Conservation (phyloP, 2,888 invertebrate species). For the Auanema freiburgensis region DNA sequence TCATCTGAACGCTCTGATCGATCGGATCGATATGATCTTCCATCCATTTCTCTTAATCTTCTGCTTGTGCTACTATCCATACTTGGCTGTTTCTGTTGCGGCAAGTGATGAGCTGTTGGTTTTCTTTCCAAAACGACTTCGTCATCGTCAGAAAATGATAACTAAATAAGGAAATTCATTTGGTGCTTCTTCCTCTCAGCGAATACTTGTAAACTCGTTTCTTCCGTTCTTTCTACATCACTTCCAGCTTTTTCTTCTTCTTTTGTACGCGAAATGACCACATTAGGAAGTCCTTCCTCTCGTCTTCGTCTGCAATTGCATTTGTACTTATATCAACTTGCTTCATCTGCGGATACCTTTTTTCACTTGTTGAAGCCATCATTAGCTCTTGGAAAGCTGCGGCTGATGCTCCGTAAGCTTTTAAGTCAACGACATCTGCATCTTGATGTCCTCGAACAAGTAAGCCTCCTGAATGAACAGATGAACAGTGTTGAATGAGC, state of each 20-base stretch:
- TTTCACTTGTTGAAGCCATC: conserved; percentile 14
- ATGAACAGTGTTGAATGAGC: background rate
- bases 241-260: conserved; percentile 41
- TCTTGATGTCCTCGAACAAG: conserved; percentile 50
- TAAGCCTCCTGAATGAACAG: conserved; percentile 42
- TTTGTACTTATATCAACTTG: background rate
- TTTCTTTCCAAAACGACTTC: conserved; percentile 30
- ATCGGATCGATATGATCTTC: conserved; percentile 57
- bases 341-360: conserved; percentile 16
- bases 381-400: conserved; percentile 40
- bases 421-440: conserved; percentile 40
- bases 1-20: conserved; percentile 58
- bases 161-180: conserved; percentile 25
- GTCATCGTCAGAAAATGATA: conserved; percentile 55
- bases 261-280: conserved; percentile 43
- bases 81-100: conserved; percentile 45
- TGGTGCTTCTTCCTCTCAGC: background rate
- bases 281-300: conserved; percentile 39
- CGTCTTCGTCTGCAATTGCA: conserved; percentile 16
- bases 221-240: conserved; percentile 56
- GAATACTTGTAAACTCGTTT: conserved; percentile 44
- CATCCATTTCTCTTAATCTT: conserved; percentile 42
- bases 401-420: conserved; percentile 37
- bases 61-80: conserved; percentile 42
- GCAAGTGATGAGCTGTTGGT: conserved; percentile 15